These are phyloP conservation scores for Platichthys flesus DNA, from an alignment of 2,113 vertebrate species.

Conservation along the genomic window DNA sequence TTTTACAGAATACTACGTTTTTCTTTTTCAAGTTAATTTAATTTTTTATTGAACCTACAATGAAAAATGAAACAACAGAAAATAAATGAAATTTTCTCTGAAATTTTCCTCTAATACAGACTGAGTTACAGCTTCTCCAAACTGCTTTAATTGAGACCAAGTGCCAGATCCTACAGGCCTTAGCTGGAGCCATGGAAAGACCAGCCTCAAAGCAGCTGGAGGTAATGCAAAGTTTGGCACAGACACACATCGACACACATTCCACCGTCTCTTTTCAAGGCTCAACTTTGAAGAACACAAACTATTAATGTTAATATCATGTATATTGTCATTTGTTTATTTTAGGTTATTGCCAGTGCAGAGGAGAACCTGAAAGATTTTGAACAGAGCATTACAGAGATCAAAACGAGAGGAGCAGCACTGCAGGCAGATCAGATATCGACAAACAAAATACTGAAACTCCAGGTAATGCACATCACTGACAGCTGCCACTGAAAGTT, in stretches of 20 bases:
- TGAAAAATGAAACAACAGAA: too few species aligned
- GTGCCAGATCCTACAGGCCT: conserved; percentile 89
- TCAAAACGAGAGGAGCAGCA: conserved; percentile 86
- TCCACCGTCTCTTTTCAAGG: neutral
- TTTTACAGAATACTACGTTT: too few species aligned
- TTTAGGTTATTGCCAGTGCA: conserved; percentile 87
- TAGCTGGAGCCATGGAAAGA: conserved; percentile 86
- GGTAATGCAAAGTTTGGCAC: conserved; percentile 76
- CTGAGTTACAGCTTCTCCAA: conserved; percentile 90
- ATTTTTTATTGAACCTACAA: too few species aligned
- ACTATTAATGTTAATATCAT: neutral
- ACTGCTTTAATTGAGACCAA: conserved; percentile 90
- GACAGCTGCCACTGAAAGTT: neutral
- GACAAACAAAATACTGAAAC: conserved; percentile 91
- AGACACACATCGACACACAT: neutral
- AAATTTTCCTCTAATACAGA: conserved; percentile 75
- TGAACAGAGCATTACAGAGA: conserved; percentile 87
- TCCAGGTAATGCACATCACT: conserved; percentile 85
- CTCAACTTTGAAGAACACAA: neutral
- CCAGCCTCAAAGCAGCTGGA: conserved; percentile 91
- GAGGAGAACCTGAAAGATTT: conserved; percentile 92
- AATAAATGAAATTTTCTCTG: neutral
- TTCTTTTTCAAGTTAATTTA: too few species aligned
- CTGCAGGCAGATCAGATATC: conserved; percentile 88
- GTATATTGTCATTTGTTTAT: neutral